Evolutionary conservation across 2,797 vertebrate species (phyloP).

Genomic region (Malurus splendens): DNA sequence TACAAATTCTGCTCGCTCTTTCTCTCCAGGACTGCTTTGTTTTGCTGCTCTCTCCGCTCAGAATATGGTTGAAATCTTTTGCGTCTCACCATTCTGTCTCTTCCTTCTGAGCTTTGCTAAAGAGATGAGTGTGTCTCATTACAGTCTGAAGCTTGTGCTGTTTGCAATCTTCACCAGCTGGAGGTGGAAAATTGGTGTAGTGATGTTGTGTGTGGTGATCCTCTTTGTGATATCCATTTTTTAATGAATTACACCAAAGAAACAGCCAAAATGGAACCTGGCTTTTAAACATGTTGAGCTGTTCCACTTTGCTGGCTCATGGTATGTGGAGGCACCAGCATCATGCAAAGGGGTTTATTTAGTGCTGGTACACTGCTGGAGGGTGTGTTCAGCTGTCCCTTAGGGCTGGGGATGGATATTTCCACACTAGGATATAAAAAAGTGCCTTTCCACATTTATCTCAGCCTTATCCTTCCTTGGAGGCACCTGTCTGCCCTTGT

Average conservation of each 20-base stretch:
- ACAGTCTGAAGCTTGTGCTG: neutral
- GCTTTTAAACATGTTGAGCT: neutral
- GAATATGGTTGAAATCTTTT: slow-evolving; percentile 9
- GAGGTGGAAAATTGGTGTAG: neutral
- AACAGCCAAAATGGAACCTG: neutral
- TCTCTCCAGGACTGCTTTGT: neutral
- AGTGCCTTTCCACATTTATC: neutral
- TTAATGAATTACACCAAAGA: neutral
- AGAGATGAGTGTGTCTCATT: neutral
- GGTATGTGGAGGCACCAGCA: accelerated
- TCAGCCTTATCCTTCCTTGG: neutral
- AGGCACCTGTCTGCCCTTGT: neutral
- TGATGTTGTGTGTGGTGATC: accelerated
- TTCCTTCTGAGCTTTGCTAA: neutral
- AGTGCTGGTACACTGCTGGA: no score
- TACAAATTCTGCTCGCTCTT: slow-evolving; percentile 6
- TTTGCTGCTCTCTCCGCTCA: neutral
- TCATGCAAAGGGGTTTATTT: accelerated
- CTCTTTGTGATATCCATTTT: neutral
- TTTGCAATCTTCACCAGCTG: neutral
- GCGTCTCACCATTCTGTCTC: neutral
- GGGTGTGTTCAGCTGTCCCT: neutral
- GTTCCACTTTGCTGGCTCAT: neutral
- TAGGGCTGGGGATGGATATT: neutral
- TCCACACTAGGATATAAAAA: neutral